Conservation (phyloP, 2,797 vertebrate genomes). For the Mormyrus hasselquistii region DNA sequence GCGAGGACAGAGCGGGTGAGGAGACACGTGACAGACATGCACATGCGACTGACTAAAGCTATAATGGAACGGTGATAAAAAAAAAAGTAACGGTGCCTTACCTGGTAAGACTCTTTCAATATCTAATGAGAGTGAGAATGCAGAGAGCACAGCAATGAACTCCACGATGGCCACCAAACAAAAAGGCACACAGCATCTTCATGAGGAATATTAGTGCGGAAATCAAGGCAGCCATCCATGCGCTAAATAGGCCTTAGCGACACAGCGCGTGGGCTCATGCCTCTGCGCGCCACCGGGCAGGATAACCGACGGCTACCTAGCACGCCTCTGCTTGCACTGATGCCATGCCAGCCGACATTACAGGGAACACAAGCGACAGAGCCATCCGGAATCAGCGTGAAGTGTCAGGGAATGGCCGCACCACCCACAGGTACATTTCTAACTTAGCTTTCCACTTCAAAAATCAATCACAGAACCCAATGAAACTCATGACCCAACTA, state of each 20-base stretch:
- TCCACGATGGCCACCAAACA: constrained; percentile 49
- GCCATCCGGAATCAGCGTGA: neutral
- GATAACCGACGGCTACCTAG: neutral
- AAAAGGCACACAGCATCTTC: constrained; percentile 13
- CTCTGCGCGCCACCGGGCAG: neutral
- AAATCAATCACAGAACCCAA: neutral
- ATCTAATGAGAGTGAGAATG: constrained; percentile 97
- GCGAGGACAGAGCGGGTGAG: neutral
- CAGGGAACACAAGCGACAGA: neutral
- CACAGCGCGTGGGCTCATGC: neutral
- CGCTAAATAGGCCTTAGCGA: constrained; percentile 12
- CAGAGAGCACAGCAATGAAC: constrained; percentile 92
- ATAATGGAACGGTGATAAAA: constrained; percentile 51
- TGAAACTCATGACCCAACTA: neutral
- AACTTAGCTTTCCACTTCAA: neutral
- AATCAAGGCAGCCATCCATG: constrained; percentile 24
- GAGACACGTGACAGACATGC: neutral
- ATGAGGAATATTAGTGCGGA: constrained; percentile 6
- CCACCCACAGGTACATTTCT: neutral
- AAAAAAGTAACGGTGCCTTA: constrained; percentile 76
- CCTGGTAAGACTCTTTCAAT: constrained; percentile 98
- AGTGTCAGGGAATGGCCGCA: neutral
- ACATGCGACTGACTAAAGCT: constrained; percentile 44
- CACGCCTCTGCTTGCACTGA: neutral
- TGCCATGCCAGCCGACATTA: neutral